These are phyloP conservation scores for Colletes latitarsis DNA, from an alignment of 1,140 invertebrate species.

Conservation along the genomic window DNA sequence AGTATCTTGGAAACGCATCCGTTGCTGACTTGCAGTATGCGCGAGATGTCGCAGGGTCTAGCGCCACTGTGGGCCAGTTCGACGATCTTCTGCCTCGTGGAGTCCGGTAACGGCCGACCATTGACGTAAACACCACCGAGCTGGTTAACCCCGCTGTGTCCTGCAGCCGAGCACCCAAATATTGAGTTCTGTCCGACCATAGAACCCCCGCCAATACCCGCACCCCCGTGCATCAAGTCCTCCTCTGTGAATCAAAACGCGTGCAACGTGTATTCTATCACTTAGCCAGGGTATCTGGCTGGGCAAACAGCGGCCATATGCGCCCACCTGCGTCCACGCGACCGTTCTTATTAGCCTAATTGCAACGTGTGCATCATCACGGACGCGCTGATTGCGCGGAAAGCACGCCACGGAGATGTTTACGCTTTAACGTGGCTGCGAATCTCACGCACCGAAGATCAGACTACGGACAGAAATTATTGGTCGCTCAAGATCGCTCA, in stretches of 20 bases:
- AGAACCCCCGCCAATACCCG: constrained; percentile 77
- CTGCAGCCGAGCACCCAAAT: constrained; percentile 90
- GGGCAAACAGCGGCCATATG: constrained; percentile 43
- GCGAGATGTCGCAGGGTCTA: constrained; percentile 98
- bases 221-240: constrained; percentile 80
- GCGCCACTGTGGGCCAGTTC: constrained; percentile 98
- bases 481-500: background rate
- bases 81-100: constrained; percentile 98
- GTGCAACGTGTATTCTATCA: constrained; percentile 58
- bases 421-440: constrained; percentile 22
- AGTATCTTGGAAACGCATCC: constrained; percentile 97
- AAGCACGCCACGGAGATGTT: constrained; percentile 34
- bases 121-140: constrained; percentile 99
- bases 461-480: background rate
- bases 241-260: constrained; percentile 78
- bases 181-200: constrained; percentile 84
- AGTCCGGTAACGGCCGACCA: constrained; percentile 97
- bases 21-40: constrained; percentile 97
- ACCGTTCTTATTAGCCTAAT: constrained; percentile 62
- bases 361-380: constrained; percentile 3
- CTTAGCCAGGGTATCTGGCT: constrained; percentile 56
- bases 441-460: constrained; percentile 42
- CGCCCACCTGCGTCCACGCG: background rate
- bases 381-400: constrained; percentile 23
- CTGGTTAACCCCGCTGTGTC: constrained; percentile 98